Evolutionary conservation across 2,113 vertebrate species (phyloP).

Genomic region (Calonectris borealis): DNA sequence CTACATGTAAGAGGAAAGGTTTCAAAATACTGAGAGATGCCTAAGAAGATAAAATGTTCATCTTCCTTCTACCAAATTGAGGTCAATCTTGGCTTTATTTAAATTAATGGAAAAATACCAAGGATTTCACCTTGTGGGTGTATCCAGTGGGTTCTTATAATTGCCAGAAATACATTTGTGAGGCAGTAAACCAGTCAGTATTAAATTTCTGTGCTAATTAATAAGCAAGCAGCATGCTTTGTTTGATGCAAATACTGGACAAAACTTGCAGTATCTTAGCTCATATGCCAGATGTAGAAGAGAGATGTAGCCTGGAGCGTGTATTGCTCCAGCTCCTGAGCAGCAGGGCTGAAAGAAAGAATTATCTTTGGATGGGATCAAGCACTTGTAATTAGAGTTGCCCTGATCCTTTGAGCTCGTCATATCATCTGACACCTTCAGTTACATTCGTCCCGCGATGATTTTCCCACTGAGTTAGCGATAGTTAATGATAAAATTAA

Average conservation of each 20-base stretch:
- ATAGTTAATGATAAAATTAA: background rate
- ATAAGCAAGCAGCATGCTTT: background rate
- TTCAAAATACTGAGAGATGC: background rate
- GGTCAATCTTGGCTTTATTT: background rate
- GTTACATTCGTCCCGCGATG: fast-evolving
- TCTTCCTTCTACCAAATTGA: background rate
- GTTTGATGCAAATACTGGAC: background rate
- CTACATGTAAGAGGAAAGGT: background rate
- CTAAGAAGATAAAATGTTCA: background rate
- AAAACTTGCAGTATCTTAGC: background rate
- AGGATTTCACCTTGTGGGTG: background rate
- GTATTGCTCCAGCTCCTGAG: background rate
- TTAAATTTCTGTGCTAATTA: background rate
- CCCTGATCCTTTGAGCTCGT: background rate
- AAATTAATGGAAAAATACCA: background rate
- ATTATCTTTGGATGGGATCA: background rate
- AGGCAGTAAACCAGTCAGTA: background rate
- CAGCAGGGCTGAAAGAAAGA: background rate
- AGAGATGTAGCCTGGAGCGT: background rate
- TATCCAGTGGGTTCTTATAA: background rate
- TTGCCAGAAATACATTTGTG: background rate
- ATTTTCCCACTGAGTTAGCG: background rate
- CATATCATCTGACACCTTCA: background rate
- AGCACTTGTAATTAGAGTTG: background rate
- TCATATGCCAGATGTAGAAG: background rate